Base-by-base conservation (phyloP, 1,140 invertebrate species). In the Sitodiplosis mosellana region DNA sequence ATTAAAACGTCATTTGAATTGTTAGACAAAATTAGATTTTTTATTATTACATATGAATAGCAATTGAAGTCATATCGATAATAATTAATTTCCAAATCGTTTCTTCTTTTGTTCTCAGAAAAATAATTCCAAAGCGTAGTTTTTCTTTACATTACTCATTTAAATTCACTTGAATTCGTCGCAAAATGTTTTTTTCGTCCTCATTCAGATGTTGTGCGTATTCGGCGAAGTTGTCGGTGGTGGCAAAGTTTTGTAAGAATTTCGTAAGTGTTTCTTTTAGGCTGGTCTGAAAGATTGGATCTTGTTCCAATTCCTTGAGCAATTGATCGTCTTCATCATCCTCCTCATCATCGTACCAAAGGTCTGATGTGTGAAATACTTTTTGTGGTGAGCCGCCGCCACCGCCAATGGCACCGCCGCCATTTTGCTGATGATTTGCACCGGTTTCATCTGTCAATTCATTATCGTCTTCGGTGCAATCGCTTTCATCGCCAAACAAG, bases 201-300 rank as follows among this genome's bases (percentile, higher is more conserved):
- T 54, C 52, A 51, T 68, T 76, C 4, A 78, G 61, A 60, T 79
- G 75, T 49, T 71, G 71, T 38, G 63, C 59, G 51, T 78, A 79
- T 7, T 55, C 66, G 8, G 63, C 63, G 49, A 76, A 78, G 47
- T 67, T 70, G 48, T 73, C 74, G 59, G 74, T 75, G 41, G 67
- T 70, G 2, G 69, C 69, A 51, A 80, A 78, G 19, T 74, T 73
- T 40, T 65, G 61, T 2, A 80, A 52, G 56, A 78, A 80, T 47
- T 76, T 73, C 0, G 67, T 68, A 4, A 81, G 54, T 55, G 76
- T 77, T 38, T 75, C 68, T 21, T 69, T 64, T 27, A 80, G 59
- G 50, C 79, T 72, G 10, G 78, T 55, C 42, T 71, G 67, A 52
- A 74, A 76, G n/a, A 79, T 64, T 2, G 74, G 72, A 54, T 81